Percentiles rank a stretch among this genome's conserved stretches.
These are phyloP conservation scores for Sinhomidia bicolor DNA, from an alignment of 2,888 invertebrate genomes.

Conservation along the genomic window DNA sequence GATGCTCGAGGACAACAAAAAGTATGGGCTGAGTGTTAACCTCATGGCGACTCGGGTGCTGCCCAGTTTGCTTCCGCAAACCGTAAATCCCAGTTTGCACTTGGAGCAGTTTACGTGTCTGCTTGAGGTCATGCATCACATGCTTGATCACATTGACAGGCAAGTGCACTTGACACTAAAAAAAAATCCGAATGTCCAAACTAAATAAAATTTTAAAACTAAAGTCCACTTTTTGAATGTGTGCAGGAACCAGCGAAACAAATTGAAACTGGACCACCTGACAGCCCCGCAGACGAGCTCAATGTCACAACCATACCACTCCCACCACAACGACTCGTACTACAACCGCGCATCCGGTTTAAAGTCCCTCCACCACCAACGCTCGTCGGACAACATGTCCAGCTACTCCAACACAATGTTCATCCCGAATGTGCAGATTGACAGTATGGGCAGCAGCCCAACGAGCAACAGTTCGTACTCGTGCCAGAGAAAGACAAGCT, in stretches of 20 bases:
- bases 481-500: constrained; percentile 91
- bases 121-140: constrained; percentile 93
- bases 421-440: constrained; percentile 93
- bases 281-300: constrained; percentile 85
- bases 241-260: constrained; percentile 90
- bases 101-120: constrained; percentile 91
- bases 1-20: constrained; percentile 92
- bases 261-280: constrained; percentile 92
- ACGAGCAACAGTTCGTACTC: constrained; percentile 44
- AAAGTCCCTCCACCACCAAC: constrained; percentile 83
- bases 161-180: too few species aligned
- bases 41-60: constrained; percentile 96
- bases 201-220: too few species aligned
- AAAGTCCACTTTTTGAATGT: too few species aligned
- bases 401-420: constrained; percentile 87
- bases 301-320: constrained; percentile 69
- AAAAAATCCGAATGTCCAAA: too few species aligned
- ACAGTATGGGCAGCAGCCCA: constrained; percentile 71
- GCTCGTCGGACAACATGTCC: constrained; percentile 93
- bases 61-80: constrained; percentile 95
- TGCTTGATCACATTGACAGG: constrained; percentile 93
- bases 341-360: constrained; percentile 53
- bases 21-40: constrained; percentile 93
- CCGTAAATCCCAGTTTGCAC: constrained; percentile 92
- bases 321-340: constrained; percentile 50